phyloP scores from a whole-genome alignment of 2,797 vertebrate species.

The Lagocephalus sceleratus region DNA sequence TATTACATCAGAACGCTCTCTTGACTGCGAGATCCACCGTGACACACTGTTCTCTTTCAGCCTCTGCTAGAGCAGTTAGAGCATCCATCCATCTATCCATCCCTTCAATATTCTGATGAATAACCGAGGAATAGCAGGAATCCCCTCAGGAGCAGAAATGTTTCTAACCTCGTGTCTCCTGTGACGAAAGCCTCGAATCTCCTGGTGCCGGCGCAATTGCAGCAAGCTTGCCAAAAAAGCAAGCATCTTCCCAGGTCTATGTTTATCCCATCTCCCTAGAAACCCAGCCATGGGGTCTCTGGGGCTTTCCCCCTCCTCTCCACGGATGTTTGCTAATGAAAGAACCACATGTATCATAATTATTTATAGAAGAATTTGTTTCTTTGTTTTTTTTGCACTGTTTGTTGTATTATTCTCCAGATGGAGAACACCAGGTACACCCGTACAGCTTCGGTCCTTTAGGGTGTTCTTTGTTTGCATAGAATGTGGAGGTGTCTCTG shows the following conservation, averaged over 20 bases:
- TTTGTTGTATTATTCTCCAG: conserved; percentile 6
- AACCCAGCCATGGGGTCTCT: conserved; percentile 66
- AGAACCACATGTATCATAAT: conserved; percentile 71
- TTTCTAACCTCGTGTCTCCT: conserved; percentile 71
- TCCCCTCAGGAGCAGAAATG: conserved; percentile 74
- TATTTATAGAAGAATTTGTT: conserved; percentile 78
- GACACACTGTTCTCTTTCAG: conserved; percentile 60
- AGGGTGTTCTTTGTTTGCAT: conserved; percentile 49
- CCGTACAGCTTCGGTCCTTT: no score
- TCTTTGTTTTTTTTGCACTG: conserved; percentile 66
- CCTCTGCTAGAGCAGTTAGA: conserved; percentile 75
- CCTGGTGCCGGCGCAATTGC: conserved; percentile 50
- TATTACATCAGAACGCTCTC: conserved; percentile 59
- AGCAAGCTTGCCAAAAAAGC: conserved; percentile 52
- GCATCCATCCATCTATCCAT: conserved; percentile 31
- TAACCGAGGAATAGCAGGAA: conserved; percentile 74
- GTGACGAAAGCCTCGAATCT: conserved; percentile 59
- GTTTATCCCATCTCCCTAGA: conserved; percentile 62
- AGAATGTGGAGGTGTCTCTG: conserved; percentile 17
- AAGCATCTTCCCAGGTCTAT: conserved; percentile 58
- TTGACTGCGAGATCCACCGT: conserved; percentile 51
- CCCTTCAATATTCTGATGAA: conserved; percentile 71
- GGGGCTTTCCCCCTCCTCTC: conserved; percentile 51
- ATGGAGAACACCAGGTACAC: no score
- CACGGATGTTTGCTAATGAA: conserved; percentile 59